A percentile compares a stretch with the other conserved stretches of the same genome.
phyloP scores from a whole-genome alignment of 2,113 vertebrate genomes.

The Thamnaconus septentrionalis region DNA sequence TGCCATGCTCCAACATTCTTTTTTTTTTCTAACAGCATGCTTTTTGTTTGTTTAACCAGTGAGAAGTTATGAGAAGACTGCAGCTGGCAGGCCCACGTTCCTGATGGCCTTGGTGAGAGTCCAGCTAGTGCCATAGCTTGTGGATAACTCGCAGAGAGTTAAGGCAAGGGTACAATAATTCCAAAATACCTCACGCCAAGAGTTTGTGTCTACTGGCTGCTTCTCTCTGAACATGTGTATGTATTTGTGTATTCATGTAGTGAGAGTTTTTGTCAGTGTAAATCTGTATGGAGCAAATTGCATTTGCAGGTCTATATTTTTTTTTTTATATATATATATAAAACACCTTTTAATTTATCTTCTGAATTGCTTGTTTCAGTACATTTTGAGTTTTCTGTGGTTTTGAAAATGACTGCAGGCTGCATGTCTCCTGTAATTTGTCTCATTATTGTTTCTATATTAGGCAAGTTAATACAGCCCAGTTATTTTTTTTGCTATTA shows the following conservation, averaged over 20 bases:
- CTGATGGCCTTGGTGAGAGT: not conserved
- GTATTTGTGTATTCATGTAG: constrained; percentile 19
- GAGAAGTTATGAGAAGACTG: constrained; percentile 73
- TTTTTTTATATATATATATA: constrained; percentile 1
- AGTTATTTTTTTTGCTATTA: constrained; percentile 36
- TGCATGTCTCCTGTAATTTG: not conserved
- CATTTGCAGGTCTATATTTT: no score
- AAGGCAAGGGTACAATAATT: constrained; percentile 27
- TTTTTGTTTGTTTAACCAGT: constrained; percentile 54
- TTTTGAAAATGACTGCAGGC: constrained; percentile 13
- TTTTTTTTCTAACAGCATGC: constrained; percentile 1
- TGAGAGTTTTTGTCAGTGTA: not conserved
- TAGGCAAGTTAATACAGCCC: not conserved
- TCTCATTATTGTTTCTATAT: no score
- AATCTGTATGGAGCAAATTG: no score
- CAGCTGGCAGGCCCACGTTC: constrained; percentile 16
- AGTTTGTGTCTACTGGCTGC: constrained; percentile 15
- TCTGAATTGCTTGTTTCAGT: constrained; percentile 17
- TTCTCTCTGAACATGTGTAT: constrained; percentile 21
- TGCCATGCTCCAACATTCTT: not conserved
- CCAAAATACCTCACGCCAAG: constrained; percentile 9
- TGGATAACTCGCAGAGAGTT: constrained; percentile 18
- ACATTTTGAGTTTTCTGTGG: constrained; percentile 17
- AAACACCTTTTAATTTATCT: constrained; percentile 14
- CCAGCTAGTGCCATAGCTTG: constrained; percentile 25